Base-by-base conservation (phyloP, 2,797 vertebrate species). In the Champsocephalus gunnari region DNA sequence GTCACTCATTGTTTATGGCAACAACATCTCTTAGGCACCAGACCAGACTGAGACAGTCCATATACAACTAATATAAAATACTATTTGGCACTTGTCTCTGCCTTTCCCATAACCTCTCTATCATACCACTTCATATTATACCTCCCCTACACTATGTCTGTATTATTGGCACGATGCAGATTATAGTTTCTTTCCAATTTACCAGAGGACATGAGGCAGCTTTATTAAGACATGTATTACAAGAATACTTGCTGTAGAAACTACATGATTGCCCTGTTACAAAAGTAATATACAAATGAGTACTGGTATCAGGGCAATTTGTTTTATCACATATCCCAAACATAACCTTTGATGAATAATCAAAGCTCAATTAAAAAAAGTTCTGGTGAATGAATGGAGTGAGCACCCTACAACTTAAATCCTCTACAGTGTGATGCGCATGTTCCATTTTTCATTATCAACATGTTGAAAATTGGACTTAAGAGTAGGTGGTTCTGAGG, bases 101-200 rank as follows among this genome's bases (percentile, higher is more conserved):
- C 49, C 38, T 71, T 77, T 78, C 54, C 73, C 59, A 68, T 75
- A 66, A 54, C 50, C 65, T 62, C 72, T 68, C 28, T 50, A 63
- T 83, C 73, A 71, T 63, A 60, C 78, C 63, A 60, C 47, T 38
- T 68, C 32, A 28, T 28, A 44, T 48, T 50, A 54, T 60, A 63
- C 47, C 38, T 28, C 38, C 14, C 12, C 19, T 21, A 21, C 21
- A 21, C 2, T 21, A 2, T 61, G n/a, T 38, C 13, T 65, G 17
- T 64, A 38, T 77, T 80, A 62, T 74, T 79, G 66, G 72, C 72
- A 57, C 32, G 24, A 10, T 59, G 28, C 11, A 14, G 28, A n/a
- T 5, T 65, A 17, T 77, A 70, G 64, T 77, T 69, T 47, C 14
- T 73, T 48, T 65, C 24, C 53, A 19, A 38, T 66, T 66, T 28